Conservation (phyloP, 1,140 invertebrate genomes). For the Camponotus pennsylvanicus region DNA sequence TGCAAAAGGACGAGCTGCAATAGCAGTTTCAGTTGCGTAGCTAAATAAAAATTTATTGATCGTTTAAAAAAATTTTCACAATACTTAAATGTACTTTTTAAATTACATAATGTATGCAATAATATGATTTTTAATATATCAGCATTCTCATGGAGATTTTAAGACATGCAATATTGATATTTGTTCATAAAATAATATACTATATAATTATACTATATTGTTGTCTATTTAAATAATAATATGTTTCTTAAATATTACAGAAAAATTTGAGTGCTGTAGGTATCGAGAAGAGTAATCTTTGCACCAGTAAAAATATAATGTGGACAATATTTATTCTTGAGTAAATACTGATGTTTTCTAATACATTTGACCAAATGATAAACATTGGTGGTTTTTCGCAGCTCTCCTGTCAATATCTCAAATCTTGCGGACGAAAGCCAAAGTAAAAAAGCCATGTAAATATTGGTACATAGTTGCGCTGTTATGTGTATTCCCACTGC, state of each 20-base stretch:
- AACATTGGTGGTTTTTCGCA: background rate
- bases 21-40: constrained; percentile 22
- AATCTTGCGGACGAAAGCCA: constrained; percentile 53
- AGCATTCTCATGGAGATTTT: no score
- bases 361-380: constrained; percentile 25
- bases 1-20: constrained; percentile 21
- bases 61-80: background rate
- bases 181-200: no score
- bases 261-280: no score
- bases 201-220: background rate
- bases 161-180: no score
- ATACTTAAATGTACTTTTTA: background rate
- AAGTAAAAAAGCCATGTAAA: constrained; percentile 17
- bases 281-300: no score
- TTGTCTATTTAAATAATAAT: background rate
- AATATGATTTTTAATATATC: no score
- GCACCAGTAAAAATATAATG: no score
- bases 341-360: constrained; percentile 47
- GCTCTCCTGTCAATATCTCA: constrained; percentile 34
- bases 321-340: constrained; percentile 28
- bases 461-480: background rate
- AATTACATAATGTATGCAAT: no score
- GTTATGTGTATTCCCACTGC: background rate
- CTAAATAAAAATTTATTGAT: constrained; percentile 27
- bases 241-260: no score